phyloP scores from a whole-genome alignment of 2,113 vertebrate species.

The Fukomys damarensis region DNA sequence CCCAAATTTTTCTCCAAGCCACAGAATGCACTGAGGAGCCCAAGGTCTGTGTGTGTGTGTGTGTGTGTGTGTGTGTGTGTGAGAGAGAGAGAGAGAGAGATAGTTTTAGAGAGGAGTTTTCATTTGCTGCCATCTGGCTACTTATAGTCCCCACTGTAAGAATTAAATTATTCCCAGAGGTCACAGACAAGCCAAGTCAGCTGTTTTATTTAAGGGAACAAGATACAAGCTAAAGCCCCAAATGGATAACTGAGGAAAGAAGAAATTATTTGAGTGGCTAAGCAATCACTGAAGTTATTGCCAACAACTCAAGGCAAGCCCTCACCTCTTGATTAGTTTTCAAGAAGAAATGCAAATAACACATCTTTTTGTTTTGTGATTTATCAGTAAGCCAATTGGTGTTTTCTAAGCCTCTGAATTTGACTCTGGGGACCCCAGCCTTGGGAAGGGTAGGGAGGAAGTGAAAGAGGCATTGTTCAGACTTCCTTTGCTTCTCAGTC shows the following conservation, averaged over 20 bases:
- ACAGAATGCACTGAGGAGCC: background rate
- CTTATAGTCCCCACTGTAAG: slow-evolving; percentile 14
- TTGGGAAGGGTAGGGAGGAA: background rate
- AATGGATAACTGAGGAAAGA: slow-evolving; percentile 47
- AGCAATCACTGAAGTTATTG: slow-evolving; percentile 30
- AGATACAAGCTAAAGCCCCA: slow-evolving; percentile 59
- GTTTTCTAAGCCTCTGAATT: background rate
- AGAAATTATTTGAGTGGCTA: slow-evolving; percentile 20
- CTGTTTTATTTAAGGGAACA: slow-evolving; percentile 72
- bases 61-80: background rate
- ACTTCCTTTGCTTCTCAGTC: slow-evolving; percentile 24
- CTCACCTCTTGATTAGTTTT: slow-evolving; percentile 52
- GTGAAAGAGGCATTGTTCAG: slow-evolving; percentile 10
- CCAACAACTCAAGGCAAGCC: background rate
- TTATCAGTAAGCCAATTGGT: slow-evolving; percentile 13
- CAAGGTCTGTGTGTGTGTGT: background rate
- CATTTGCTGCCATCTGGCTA: slow-evolving; percentile 51
- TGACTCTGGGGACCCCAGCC: background rate
- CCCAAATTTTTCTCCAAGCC: slow-evolving; percentile 36
- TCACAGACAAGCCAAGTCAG: slow-evolving; percentile 56
- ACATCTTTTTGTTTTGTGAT: slow-evolving; percentile 28
- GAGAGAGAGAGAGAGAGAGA: background rate
- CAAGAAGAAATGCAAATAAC: slow-evolving; percentile 59
- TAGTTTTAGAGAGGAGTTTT: slow-evolving; percentile 50
- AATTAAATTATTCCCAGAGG: slow-evolving; percentile 73